Evolutionary conservation across 2,113 vertebrate genomes (phyloP).

Genomic region (Columbina picui): DNA sequence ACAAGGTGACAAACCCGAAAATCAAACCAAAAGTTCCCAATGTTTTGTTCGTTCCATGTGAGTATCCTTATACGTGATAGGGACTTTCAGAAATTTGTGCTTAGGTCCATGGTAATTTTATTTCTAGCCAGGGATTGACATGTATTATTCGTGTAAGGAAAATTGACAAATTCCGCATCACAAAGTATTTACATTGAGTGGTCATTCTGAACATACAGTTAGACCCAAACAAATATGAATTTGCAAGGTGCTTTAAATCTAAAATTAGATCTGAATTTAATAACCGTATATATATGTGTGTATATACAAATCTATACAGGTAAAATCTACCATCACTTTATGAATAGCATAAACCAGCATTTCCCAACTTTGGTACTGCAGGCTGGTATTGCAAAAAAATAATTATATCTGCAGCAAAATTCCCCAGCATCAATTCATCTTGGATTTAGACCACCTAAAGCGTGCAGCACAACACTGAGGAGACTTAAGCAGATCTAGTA

Average conservation of each 20-base stretch:
- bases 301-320: neutral
- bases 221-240: neutral
- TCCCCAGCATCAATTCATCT: neutral
- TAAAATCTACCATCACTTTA: neutral
- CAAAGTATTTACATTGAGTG: neutral
- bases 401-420: neutral
- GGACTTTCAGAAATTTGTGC: neutral
- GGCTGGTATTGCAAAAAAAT: neutral
- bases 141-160: neutral
- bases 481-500: neutral
- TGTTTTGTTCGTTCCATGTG: neutral
- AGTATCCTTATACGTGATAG: neutral
- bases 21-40: neutral
- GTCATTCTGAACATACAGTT: neutral
- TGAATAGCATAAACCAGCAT: neutral
- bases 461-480: fast-evolving
- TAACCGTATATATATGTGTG: too few species aligned
- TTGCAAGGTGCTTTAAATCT: neutral
- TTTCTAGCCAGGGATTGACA: neutral
- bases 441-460: neutral
- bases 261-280: neutral
- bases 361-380: neutral
- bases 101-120: neutral
- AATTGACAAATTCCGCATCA: neutral
- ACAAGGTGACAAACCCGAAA: neutral